Conservation (phyloP, 2,797 vertebrate species). For the Streptopelia turtur region DNA sequence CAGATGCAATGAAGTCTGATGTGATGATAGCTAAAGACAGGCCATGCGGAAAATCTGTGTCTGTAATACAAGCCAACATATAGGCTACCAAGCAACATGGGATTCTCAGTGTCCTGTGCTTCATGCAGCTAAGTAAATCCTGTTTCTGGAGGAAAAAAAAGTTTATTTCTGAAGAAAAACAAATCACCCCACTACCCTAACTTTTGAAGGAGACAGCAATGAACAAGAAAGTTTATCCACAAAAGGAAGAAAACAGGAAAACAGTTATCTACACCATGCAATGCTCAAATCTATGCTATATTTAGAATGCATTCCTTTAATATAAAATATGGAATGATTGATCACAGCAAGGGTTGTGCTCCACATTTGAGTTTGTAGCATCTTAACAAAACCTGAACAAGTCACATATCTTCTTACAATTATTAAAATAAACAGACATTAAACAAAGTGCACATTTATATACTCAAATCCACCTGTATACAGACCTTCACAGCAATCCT, state of each 20-base stretch:
- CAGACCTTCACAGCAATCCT: slow-evolving; percentile 97
- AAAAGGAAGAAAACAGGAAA: background rate
- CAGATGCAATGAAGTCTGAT: background rate
- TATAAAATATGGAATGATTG: background rate
- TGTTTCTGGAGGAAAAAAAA: background rate
- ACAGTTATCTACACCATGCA: background rate
- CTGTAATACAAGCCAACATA: background rate
- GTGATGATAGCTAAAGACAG: background rate
- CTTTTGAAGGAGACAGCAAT: background rate
- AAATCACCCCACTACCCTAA: background rate
- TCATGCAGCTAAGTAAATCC: background rate
- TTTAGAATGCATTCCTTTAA: background rate
- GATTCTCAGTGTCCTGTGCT: background rate
- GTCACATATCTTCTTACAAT: background rate
- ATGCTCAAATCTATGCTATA: background rate
- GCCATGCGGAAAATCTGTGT: background rate
- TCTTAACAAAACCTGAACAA: background rate
- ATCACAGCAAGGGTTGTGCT: background rate
- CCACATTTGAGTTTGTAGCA: background rate
- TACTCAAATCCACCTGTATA: background rate
- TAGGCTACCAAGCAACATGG: background rate
- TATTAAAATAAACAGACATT: background rate
- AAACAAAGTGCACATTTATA: background rate
- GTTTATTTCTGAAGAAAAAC: background rate
- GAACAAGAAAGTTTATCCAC: background rate